Base-by-base conservation (phyloP, 2,888 invertebrate genomes). In the Tenthredo distinguenda region DNA sequence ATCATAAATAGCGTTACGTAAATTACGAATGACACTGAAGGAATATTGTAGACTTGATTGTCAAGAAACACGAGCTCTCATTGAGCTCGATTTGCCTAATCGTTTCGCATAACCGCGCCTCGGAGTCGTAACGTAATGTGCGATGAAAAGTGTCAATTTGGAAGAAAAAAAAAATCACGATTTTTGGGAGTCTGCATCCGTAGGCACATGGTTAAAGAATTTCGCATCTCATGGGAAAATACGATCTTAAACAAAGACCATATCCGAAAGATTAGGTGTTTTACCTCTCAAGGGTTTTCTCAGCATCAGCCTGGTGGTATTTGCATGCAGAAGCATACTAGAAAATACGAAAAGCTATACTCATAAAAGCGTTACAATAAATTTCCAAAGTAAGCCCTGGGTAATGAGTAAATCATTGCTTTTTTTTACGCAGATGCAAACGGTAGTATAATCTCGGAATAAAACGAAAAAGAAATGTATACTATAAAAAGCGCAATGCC, bases 21-120 rank as follows among this genome's bases (percentile, higher is more conserved):
- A 26, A 74, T 74, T 74, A 43, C n/a, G 9, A 43, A 74, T 74
- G 43, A 74, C 21, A 74, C 72, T 74, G 72, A 74, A 18, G 68
- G 18, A 68, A 68, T 68, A 12, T 34, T 34, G 68, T 31, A 43
- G 72, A 74, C 43, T 74, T 74, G 68, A 74, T 74, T 43, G 40
- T 43, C 31, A 43, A 43, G 72, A n/a, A 74, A 43, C 72, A 74
- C 72, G 43, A 71, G 43, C 21, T 74, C 12, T 21, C 21, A 43
- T 74, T 74, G 43, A 74, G 37, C 40, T 74, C 21, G 43, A 74
- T 74, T 74, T 43, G 43, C 40, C 72, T 43, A 43, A 74, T 74
- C 31, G 40, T 74, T 43, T 43, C 43, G 72, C 43, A 43, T 43
- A 68, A 68, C 34, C 34, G 34, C 34, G 34, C 34, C 26, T 31